Base-by-base conservation (phyloP, 2,113 vertebrate species). In the Pachycephala philippinensis region DNA sequence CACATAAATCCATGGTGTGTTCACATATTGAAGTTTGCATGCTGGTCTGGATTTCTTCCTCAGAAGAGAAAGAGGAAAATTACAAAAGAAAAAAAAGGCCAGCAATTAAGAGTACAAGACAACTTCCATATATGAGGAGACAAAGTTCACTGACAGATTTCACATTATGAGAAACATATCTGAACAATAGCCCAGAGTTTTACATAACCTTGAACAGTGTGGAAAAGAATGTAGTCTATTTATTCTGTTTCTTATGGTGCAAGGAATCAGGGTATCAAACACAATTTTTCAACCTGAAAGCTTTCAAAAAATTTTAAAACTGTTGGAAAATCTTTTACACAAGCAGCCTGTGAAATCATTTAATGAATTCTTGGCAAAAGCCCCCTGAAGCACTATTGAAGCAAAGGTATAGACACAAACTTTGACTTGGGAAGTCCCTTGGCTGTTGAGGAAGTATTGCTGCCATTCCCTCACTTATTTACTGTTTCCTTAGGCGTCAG, bases 101-200 rank as follows among this genome's bases (percentile, higher is more conserved):
- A 56, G 11, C 31, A 60, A 39, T 47, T 53, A 76, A 47, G 53
- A 64, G 5, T 27, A 59, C 26, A 45, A 30, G 19, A 35, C 15
- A 84, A 17, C 7, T 80, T 89, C 15, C 6, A 11, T 30, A 42
- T 23, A 21, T 33, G 45, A 33, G 35, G 13, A 65, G 37, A n/a
- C 63, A 20, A 79, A 47, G 8, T 50, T 92, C 47, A 37, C 13
- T 49, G 31, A 37, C 19, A 35, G 6, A 23, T 63, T 90, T 44
- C 10, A 8, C 22, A 45, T 86, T 42, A 45, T 0, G 0, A 23
- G 45, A 68, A 86, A 39, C 10, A 3, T 28, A 53, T 16, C 47
- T 54, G 35, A 83, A n/a, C 35, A 52, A 23, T 21, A 69, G 31
- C 24, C 18, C 35, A 20, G 44, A 64, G 14, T 77, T 84, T 70